A percentile compares a stretch with the other conserved stretches of the same genome.
Evolutionary conservation across 2,113 vertebrate species (phyloP).

Genomic region (Opisthocomus hoazin): DNA sequence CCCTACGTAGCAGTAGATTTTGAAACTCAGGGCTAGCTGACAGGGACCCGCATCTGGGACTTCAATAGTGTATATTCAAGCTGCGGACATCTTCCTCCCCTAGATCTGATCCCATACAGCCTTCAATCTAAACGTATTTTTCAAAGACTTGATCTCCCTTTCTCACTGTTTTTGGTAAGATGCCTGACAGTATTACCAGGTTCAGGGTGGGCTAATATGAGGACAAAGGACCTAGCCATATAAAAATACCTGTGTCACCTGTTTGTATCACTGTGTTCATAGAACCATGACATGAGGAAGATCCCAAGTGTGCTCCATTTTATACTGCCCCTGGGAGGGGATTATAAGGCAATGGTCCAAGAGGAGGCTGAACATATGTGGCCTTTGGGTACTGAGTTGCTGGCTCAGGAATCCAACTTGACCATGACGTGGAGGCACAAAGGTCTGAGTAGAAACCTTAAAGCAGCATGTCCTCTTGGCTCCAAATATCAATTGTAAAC

Average conservation of each 20-base stretch:
- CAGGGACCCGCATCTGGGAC: not conserved
- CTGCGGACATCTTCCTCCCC: not conserved
- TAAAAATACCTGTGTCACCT: not conserved
- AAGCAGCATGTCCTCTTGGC: not conserved
- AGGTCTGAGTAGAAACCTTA: not conserved
- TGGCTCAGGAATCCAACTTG: not conserved
- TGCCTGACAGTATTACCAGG: not conserved
- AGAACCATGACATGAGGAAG: fast-evolving
- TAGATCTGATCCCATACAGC: not conserved
- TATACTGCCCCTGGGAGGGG: not conserved
- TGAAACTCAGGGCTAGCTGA: not conserved
- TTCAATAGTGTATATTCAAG: not conserved
- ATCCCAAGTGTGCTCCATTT: not conserved
- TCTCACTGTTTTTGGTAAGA: not conserved
- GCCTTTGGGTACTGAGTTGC: not conserved
- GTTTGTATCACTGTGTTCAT: fast-evolving
- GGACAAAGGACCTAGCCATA: not conserved
- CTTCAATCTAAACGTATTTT: not conserved
- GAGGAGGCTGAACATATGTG: not conserved
- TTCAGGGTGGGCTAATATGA: not conserved
- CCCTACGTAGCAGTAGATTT: not conserved
- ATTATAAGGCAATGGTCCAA: not conserved
- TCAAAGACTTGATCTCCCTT: not conserved
- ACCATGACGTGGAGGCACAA: not conserved
- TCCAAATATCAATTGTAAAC: not conserved